phyloP scores from a whole-genome alignment of 2,888 invertebrate species.

The Ferrisia virgata region DNA sequence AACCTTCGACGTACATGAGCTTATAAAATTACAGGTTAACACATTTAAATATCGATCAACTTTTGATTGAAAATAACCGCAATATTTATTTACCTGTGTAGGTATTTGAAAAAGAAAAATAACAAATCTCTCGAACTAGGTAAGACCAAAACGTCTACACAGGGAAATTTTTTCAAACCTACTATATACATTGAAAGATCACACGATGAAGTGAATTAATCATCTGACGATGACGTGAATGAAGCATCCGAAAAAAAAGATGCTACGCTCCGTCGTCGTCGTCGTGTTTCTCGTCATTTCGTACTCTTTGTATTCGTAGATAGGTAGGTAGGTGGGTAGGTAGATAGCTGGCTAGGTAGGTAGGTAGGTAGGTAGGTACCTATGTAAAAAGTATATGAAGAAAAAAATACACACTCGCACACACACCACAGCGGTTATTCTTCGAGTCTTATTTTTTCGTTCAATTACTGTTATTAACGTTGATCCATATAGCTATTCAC shows the following conservation, averaged over 20 bases:
- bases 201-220: constrained; percentile 6
- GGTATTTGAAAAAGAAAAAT: neutral
- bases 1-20: neutral
- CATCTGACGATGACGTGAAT: constrained; percentile 3
- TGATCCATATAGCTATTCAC: neutral
- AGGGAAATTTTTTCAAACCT: neutral
- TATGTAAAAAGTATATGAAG: no score
- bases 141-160: neutral
- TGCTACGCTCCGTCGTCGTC: neutral
- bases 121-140: neutral
- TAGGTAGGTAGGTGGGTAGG: no score
- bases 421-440: no score
- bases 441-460: constrained; percentile 7
- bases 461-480: constrained; percentile 28
- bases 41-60: neutral
- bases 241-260: neutral
- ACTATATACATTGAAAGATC: neutral
- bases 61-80: neutral
- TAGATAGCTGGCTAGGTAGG: no score
- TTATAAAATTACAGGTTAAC: neutral
- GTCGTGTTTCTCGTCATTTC: neutral
- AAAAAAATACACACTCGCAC: neutral
- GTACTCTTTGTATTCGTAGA: neutral
- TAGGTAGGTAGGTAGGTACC: no score
- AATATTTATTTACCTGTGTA: no score